Percentiles rank a stretch among this genome's conserved stretches.
phyloP scores from a whole-genome alignment of 2,888 invertebrate species.

The Ectemnius continuus region DNA sequence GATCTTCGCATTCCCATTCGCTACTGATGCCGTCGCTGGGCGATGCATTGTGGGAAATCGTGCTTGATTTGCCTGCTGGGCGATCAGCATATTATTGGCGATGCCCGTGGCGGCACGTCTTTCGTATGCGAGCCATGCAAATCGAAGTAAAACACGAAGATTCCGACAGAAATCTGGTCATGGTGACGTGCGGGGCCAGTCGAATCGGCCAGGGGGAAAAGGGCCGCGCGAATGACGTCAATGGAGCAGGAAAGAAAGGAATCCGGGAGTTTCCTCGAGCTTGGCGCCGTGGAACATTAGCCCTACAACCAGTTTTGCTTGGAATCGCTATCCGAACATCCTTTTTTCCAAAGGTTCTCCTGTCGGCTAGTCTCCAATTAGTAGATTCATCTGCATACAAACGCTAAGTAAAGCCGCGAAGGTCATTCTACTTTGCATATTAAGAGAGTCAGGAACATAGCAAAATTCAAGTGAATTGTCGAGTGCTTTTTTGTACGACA shows the following conservation, averaged over 20 bases:
- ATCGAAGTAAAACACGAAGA: no score
- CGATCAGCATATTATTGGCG: slow-evolving; percentile 1
- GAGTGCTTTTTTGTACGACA: no score
- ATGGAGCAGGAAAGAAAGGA: slow-evolving; percentile 14
- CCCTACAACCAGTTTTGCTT: not conserved
- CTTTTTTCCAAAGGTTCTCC: no score
- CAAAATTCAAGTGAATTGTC: no score
- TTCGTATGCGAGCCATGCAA: not conserved
- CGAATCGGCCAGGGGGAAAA: slow-evolving; percentile 5
- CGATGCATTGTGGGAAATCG: not conserved
- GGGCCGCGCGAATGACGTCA: slow-evolving; percentile 18
- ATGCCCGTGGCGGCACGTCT: not conserved
- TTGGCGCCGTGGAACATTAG: not conserved
- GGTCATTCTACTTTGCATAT: no score
- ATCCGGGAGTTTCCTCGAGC: not conserved
- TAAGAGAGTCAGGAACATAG: no score
- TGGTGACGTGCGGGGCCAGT: not conserved
- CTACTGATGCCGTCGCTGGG: no score
- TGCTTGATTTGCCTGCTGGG: not conserved
- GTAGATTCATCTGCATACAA: no score
- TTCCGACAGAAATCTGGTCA: not conserved
- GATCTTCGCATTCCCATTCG: no score
- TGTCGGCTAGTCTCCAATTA: no score
- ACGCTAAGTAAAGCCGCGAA: no score
- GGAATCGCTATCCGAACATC: not conserved